Base-by-base conservation (phyloP, 92 coral and sea anemone genomes). In the Siderastrea radians region DNA sequence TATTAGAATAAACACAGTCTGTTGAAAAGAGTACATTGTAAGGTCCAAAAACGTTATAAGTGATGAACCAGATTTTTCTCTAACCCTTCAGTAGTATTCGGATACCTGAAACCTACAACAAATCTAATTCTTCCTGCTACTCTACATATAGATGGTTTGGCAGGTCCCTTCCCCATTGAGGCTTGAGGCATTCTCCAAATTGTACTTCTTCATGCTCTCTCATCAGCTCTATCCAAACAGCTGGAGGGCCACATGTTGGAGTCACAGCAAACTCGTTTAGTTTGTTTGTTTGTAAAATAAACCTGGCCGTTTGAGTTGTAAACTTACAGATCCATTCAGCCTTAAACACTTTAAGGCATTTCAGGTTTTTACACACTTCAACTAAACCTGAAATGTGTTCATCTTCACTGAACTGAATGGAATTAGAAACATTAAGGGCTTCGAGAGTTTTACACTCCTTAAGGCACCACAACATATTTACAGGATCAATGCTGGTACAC, bases 401-500 rank as follows among this genome's bases (percentile, higher is more conserved):
- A 45, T 79, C 90, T 87, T 87, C 77, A 68, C 63, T 65, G 65
- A 87, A 47, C 49, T 87, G 90, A 17, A 78, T 50, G 85, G 86
- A 87, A 65, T 52, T 66, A 16, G 86, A 53, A 49, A 79, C 50
- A 79, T 83, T 47, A 46, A 83, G n/a, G 79, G 75, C 90, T 87
- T 58, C 72, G 44, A 87, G 85, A 14, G 90, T n/a, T 65, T 70
- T 72, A 65, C 90, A n/a, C n/a, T n/a, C n/a, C n/a, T n/a, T n/a
- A n/a, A n/a, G n/a, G n/a, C n/a, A 87, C 51, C 57, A 47, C 61
- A 86, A 48, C 90, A 88, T 88, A 64, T 81, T 88, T 66, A 50
- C 19, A 19, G 87, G 82, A 53, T 88, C 91, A 55, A 87, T 80
- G 74, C 91, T 81, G 43, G 87, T 88, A 58, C 87, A 88, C 48